Conservation (phyloP, 2,113 vertebrate genomes). For the Aldabrachelys gigantea region DNA sequence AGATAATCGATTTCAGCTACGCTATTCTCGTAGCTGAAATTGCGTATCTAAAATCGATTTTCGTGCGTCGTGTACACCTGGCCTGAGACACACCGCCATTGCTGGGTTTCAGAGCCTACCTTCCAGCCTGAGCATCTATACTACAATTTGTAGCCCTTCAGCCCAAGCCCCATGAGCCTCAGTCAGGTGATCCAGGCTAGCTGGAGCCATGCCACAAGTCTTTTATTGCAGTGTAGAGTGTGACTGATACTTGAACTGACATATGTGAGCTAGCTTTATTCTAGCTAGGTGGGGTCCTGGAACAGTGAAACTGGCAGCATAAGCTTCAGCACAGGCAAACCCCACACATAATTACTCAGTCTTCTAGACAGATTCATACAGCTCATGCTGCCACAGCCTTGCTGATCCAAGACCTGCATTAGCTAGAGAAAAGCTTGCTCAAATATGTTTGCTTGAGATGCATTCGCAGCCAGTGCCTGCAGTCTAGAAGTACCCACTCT, state of each 20-base stretch:
- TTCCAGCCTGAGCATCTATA: background rate
- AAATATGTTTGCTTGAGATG: background rate
- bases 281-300: background rate
- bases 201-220: background rate
- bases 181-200: background rate
- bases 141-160: too few relatives aligned
- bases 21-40: too few relatives aligned
- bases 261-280: background rate
- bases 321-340: background rate
- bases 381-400: background rate
- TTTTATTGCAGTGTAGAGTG: too few relatives aligned
- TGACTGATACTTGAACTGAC: background rate
- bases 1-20: too few relatives aligned
- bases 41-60: too few relatives aligned
- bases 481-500: background rate
- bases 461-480: background rate
- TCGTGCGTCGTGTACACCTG: too few relatives aligned
- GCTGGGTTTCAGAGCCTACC: background rate
- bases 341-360: background rate
- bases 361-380: background rate
- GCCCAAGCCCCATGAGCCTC: background rate
- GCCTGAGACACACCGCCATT: background rate
- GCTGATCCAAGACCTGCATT: background rate
- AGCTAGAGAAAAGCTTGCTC: background rate
- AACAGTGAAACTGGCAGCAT: background rate